These are phyloP conservation scores for Dryobates pubescens DNA, from an alignment of 2,797 vertebrate species.

Conservation along the genomic window DNA sequence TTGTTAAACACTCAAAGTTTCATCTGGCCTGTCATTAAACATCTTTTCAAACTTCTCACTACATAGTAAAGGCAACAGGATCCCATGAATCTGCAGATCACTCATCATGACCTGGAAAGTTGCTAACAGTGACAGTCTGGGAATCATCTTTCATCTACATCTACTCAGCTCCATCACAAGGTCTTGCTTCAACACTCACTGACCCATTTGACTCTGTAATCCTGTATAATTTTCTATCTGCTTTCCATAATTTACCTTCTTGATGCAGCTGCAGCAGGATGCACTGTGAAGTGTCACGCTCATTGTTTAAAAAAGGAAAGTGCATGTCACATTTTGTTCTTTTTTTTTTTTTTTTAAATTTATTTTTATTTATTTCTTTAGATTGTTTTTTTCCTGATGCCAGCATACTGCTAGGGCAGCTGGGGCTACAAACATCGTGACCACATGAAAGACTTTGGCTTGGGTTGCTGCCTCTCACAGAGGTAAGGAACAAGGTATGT, in stretches of 20 bases:
- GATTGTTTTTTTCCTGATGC: background rate
- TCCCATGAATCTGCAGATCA: background rate
- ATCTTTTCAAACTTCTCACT: conserved; percentile 30
- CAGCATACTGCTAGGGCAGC: background rate
- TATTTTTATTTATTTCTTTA: background rate
- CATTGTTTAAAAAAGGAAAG: background rate
- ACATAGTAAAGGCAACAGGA: background rate
- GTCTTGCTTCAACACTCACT: background rate
- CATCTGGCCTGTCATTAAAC: background rate
- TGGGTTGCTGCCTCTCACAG: background rate
- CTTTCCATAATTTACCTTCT: background rate
- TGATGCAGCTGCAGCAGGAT: background rate
- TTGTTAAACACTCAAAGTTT: background rate
- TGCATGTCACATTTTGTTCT: background rate
- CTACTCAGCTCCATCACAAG: background rate
- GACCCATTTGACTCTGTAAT: background rate
- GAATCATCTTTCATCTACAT: conserved; percentile 4
- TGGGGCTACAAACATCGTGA: background rate
- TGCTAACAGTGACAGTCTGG: background rate
- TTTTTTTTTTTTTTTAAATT: background rate
- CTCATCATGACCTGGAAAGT: conserved; percentile 1
- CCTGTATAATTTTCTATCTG: background rate
- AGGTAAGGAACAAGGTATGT: background rate
- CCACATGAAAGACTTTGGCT: background rate
- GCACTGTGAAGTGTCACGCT: background rate